phyloP scores from a whole-genome alignment of 2,888 invertebrate genomes.

The Drosophila conformis region DNA sequence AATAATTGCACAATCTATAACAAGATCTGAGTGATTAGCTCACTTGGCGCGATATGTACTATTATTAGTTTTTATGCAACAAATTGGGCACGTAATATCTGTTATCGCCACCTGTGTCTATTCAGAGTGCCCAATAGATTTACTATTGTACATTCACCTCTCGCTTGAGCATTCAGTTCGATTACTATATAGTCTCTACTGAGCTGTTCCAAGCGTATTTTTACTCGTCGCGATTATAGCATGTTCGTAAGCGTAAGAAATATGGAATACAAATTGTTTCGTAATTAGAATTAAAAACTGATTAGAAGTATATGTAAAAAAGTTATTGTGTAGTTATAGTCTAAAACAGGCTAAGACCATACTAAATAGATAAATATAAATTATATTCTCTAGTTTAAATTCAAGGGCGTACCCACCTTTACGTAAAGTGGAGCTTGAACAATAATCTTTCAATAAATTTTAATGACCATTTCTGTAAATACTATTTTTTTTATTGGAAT shows the following conservation, averaged over 20 bases:
- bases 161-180: neutral
- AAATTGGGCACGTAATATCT: conserved; percentile 12
- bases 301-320: neutral
- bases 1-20: conserved; percentile 46
- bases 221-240: neutral
- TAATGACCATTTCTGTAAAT: neutral
- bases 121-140: conserved; percentile 25
- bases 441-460: neutral
- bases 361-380: neutral
- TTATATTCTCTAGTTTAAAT: neutral
- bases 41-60: neutral
- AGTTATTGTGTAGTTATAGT: neutral
- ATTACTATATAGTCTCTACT: neutral
- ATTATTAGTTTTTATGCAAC: neutral
- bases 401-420: neutral
- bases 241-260: neutral
- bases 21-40: conserved; percentile 36
- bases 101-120: conserved; percentile 11
- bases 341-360: neutral
- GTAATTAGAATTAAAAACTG: neutral
- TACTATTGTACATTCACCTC: conserved; percentile 19
- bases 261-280: neutral
- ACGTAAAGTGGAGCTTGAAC: neutral
- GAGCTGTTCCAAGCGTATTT: conserved; percentile 14
- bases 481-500: neutral